These are phyloP conservation scores for Amblyteles armatorius DNA, from an alignment of 2,888 invertebrate genomes.

Conservation along the genomic window DNA sequence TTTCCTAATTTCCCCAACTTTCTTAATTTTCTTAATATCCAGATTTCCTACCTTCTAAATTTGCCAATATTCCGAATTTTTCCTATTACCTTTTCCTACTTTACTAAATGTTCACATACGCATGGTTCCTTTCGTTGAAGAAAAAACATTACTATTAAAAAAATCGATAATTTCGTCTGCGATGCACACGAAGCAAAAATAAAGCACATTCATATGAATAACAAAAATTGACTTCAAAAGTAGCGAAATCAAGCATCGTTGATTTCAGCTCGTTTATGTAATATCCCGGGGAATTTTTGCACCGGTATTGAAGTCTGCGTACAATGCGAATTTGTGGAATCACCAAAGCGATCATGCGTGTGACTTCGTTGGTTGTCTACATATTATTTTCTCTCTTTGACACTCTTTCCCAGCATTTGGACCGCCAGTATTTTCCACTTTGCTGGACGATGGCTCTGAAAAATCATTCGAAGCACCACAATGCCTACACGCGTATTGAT, in stretches of 20 bases:
- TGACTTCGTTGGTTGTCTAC: neutral
- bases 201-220: neutral
- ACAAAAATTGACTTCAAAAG: neutral
- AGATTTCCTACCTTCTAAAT: no score
- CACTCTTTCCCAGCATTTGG: neutral
- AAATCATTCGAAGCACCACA: neutral
- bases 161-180: neutral
- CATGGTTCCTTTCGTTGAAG: neutral
- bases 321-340: neutral
- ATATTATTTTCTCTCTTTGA: neutral
- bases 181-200: neutral
- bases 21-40: no score
- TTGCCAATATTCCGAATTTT: no score
- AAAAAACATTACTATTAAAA: neutral
- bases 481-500: neutral
- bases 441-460: neutral
- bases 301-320: neutral
- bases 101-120: neutral
- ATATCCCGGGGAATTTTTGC: neutral
- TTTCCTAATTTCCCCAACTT: neutral
- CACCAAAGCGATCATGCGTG: neutral
- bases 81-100: no score
- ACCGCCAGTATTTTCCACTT: neutral
- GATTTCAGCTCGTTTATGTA: neutral
- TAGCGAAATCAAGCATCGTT: neutral